These are phyloP conservation scores for Merodon equestris DNA, from an alignment of 2,888 invertebrate genomes.

Conservation along the genomic window DNA sequence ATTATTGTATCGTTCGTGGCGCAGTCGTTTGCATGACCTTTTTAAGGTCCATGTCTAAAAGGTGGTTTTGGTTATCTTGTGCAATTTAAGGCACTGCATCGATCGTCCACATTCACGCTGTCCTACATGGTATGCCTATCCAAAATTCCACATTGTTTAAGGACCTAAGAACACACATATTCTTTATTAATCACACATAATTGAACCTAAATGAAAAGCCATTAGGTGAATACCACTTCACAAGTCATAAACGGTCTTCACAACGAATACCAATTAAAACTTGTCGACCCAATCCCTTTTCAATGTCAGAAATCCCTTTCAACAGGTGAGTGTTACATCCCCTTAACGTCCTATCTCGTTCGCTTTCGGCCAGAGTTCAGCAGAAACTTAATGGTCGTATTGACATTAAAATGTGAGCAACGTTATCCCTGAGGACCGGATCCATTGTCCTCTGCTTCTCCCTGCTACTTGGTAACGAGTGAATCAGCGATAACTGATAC, in stretches of 20 bases:
- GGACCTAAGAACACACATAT: background rate
- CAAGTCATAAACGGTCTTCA: conserved; percentile 14
- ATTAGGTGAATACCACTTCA: conserved; percentile 15
- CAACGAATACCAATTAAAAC: conserved; percentile 16
- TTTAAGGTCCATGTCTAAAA: too few relatives aligned
- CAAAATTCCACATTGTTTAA: too few relatives aligned
- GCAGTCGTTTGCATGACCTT: too few relatives aligned
- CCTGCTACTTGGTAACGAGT: conserved; percentile 76
- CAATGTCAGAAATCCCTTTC: conserved; percentile 11
- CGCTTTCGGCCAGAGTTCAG: conserved; percentile 63
- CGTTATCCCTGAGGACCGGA: conserved; percentile 77
- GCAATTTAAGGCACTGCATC: too few relatives aligned
- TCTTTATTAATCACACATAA: conserved; percentile 31
- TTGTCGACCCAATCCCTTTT: conserved; percentile 19
- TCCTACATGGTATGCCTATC: too few relatives aligned
- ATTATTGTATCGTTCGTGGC: too few relatives aligned
- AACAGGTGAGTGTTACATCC: conserved; percentile 12
- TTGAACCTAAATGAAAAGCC: conserved; percentile 34
- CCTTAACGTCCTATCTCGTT: background rate
- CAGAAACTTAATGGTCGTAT: conserved; percentile 78
- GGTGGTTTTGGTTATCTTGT: too few relatives aligned
- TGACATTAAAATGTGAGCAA: conserved; percentile 75
- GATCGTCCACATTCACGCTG: background rate
- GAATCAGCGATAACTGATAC: conserved; percentile 84
- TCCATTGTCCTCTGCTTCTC: conserved; percentile 76